Conservation (phyloP, 2,888 invertebrate species). For the Caenorhabditis imperialis region DNA sequence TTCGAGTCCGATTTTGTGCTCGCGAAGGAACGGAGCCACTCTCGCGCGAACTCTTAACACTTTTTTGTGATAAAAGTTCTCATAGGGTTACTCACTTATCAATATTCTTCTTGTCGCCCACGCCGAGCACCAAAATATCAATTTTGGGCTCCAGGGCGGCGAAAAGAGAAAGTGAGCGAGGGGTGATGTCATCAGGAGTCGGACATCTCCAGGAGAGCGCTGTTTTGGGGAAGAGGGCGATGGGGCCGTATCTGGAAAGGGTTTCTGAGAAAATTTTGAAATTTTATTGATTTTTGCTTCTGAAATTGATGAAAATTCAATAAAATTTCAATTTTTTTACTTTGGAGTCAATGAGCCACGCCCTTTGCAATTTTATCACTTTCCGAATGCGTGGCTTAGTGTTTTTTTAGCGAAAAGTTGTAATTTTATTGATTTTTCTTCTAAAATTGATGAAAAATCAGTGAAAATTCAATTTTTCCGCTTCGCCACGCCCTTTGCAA, state of each 20-base stretch:
- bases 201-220: constrained; percentile 76
- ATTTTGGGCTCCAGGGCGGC: constrained; percentile 88
- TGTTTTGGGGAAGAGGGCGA: constrained; percentile 75
- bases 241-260: constrained; percentile 71
- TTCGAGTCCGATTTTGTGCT: constrained; percentile 85
- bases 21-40: constrained; percentile 77
- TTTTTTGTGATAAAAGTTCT: not conserved
- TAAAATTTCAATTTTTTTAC: too few species aligned
- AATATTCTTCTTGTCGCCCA: constrained; percentile 76
- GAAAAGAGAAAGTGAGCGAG: constrained; percentile 87
- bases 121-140: constrained; percentile 80
- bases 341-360: constrained; percentile 1
- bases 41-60: constrained; percentile 53
- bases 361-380: too few species aligned
- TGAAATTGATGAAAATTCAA: too few species aligned
- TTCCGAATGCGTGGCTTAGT: too few species aligned
- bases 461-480: too few species aligned
- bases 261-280: constrained; percentile 6
- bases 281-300: too few species aligned
- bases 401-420: too few species aligned
- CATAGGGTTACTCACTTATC: constrained; percentile 61
- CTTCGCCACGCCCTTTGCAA: too few species aligned
- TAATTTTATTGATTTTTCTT: too few species aligned
- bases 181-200: constrained; percentile 83
- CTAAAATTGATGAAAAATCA: too few species aligned